Percentiles rank a stretch among this genome's conserved stretches.
Evolutionary conservation across 1,140 invertebrate genomes (phyloP).

Genomic region (Asbolus verrucosus): DNA sequence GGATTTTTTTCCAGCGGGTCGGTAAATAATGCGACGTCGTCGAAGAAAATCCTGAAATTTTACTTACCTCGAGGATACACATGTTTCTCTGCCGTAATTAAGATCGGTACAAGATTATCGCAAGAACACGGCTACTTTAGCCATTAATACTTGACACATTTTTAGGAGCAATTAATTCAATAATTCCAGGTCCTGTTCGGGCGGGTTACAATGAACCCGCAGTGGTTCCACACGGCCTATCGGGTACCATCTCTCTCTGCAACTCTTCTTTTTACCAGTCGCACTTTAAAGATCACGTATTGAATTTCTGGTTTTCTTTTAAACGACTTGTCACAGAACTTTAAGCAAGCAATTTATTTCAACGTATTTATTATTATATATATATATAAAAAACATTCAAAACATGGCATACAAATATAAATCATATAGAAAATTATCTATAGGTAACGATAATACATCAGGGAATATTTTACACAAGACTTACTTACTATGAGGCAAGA

Average conservation of each 20-base stretch:
- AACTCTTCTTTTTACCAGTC: slow-evolving; percentile 9
- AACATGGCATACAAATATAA: slow-evolving; percentile 49
- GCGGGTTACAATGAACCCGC: slow-evolving; percentile 33
- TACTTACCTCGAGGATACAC: slow-evolving; percentile 40
- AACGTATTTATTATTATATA: slow-evolving; percentile 46
- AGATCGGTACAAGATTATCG: slow-evolving; percentile 49
- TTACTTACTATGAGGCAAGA: slow-evolving; percentile 51
- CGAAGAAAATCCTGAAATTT: slow-evolving; percentile 21
- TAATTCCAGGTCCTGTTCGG: slow-evolving; percentile 41
- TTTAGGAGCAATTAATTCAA: slow-evolving; percentile 50
- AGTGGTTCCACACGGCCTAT: slow-evolving; percentile 27
- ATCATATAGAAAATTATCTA: slow-evolving; percentile 48
- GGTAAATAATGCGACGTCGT: slow-evolving; percentile 3
- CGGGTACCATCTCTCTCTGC: slow-evolving; percentile 10
- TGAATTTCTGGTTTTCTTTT: slow-evolving; percentile 40
- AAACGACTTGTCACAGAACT: slow-evolving; percentile 29
- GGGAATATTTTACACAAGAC: slow-evolving; percentile 43
- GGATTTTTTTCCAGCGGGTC: background rate
- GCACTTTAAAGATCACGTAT: slow-evolving; percentile 30
- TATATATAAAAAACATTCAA: slow-evolving; percentile 43
- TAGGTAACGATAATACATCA: slow-evolving; percentile 52
- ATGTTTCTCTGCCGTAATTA: slow-evolving; percentile 43
- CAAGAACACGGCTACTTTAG: slow-evolving; percentile 45
- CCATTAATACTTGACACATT: slow-evolving; percentile 50
- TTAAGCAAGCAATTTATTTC: slow-evolving; percentile 43